Percentiles rank a stretch among this genome's conserved stretches.
These are phyloP conservation scores for Meta bourneti DNA, from an alignment of 2,888 invertebrate species.

Conservation along the genomic window DNA sequence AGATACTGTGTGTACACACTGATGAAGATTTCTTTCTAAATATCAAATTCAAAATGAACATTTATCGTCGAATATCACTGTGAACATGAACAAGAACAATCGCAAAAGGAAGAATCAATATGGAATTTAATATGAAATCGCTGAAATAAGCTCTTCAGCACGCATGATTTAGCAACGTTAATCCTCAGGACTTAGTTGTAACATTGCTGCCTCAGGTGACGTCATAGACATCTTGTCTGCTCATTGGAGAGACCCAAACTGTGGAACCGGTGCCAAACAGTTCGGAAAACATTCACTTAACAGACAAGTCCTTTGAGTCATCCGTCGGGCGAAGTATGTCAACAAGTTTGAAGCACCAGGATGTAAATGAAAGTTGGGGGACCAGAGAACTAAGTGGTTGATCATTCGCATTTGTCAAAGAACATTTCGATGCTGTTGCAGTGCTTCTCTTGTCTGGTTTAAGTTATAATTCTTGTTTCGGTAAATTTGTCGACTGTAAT, in stretches of 20 bases:
- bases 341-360: constrained; percentile 41
- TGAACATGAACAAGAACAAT: neutral
- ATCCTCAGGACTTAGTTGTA: neutral
- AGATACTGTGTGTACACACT: neutral
- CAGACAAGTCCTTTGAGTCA: constrained; percentile 39
- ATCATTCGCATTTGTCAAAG: too few species aligned
- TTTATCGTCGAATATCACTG: neutral
- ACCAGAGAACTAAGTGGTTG: too few species aligned
- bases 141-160: constrained; percentile 24
- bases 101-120: neutral
- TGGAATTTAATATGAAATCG: neutral
- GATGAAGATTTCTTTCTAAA: neutral
- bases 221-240: constrained; percentile 31
- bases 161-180: constrained; percentile 34
- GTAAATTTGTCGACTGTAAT: too few species aligned
- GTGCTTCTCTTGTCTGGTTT: too few species aligned
- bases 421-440: too few species aligned
- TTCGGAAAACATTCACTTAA: constrained; percentile 50
- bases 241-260: constrained; percentile 33
- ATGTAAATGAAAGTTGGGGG: neutral
- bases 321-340: constrained; percentile 38
- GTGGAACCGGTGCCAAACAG: constrained; percentile 35
- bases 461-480: too few species aligned
- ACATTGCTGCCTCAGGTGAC: constrained; percentile 5
- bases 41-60: neutral